Conservation (phyloP, 2,888 invertebrate species). For the Drosophila sordidapex region DNA sequence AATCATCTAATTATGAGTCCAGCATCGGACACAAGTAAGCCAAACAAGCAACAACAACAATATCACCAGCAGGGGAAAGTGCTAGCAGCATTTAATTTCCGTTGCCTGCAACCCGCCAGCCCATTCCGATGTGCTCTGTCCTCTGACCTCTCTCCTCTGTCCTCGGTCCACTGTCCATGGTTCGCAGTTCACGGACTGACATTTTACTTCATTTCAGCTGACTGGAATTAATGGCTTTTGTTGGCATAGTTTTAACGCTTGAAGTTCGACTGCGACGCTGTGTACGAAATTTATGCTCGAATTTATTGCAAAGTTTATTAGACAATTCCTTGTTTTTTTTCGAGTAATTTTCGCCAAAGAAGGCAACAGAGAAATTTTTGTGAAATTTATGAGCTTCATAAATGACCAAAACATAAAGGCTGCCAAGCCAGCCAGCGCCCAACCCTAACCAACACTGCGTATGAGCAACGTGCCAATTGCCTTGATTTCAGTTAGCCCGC, state of each 20-base stretch:
- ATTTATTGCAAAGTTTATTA: slow-evolving; percentile 81
- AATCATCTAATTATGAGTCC: slow-evolving; percentile 82
- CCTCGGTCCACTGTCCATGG: slow-evolving; percentile 14
- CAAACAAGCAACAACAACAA: slow-evolving; percentile 36
- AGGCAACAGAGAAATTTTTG: slow-evolving; percentile 53
- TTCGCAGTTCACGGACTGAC: slow-evolving; percentile 55
- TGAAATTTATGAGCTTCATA: slow-evolving; percentile 81
- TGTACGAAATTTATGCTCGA: slow-evolving; percentile 78
- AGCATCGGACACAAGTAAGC: slow-evolving; percentile 62
- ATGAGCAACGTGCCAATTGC: slow-evolving; percentile 81
- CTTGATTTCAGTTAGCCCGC: slow-evolving; percentile 59
- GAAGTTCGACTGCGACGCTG: slow-evolving; percentile 66
- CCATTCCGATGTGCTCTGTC: slow-evolving; percentile 1
- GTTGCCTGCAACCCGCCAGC: slow-evolving; percentile 31
- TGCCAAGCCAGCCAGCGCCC: slow-evolving; percentile 9
- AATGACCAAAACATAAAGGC: slow-evolving; percentile 77
- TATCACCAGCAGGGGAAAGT: slow-evolving; percentile 18
- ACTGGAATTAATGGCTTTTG: slow-evolving; percentile 82
- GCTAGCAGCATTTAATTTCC: slow-evolving; percentile 72
- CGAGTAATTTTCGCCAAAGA: slow-evolving; percentile 68
- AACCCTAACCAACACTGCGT: slow-evolving; percentile 54
- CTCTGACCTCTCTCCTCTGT: neutral
- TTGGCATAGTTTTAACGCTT: slow-evolving; percentile 79
- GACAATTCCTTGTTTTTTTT: slow-evolving; percentile 59
- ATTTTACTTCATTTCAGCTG: slow-evolving; percentile 79